Conservation (phyloP, 1,140 invertebrate species). For the Rhopalosiphum padi region DNA sequence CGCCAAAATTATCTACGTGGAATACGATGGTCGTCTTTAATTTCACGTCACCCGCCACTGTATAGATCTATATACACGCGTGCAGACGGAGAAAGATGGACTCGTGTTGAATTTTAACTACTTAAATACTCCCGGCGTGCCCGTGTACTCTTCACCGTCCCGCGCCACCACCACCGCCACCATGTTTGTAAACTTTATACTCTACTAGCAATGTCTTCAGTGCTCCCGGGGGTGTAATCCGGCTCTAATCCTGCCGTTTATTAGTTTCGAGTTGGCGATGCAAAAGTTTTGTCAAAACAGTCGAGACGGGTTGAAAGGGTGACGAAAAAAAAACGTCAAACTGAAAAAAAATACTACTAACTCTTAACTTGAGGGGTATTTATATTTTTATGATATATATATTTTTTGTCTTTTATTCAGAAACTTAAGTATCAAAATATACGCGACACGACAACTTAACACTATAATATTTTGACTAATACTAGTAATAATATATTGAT, state of each 20-base stretch:
- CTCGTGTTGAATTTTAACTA: conserved; percentile 53
- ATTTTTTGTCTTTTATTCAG: background rate
- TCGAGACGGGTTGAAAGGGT: background rate
- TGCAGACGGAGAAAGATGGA: background rate
- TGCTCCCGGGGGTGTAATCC: conserved; percentile 50
- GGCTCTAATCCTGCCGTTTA: conserved; percentile 45
- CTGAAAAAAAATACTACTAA: background rate
- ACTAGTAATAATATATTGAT: background rate
- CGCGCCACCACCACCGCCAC: background rate
- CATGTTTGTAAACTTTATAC: conserved; percentile 39
- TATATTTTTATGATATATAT: background rate
- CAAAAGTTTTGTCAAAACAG: conserved; percentile 36
- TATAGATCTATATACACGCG: background rate
- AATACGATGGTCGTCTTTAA: conserved; percentile 7
- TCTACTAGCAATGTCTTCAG: conserved; percentile 28
- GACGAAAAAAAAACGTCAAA: background rate
- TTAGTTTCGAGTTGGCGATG: conserved; percentile 48
- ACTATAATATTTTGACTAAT: background rate
- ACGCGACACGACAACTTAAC: background rate
- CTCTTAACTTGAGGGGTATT: background rate
- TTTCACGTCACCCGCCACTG: background rate
- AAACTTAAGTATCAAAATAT: background rate
- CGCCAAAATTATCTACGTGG: background rate
- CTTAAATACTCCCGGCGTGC: conserved; percentile 37
- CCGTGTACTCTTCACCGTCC: background rate